These are phyloP conservation scores for Conus canariensis DNA, from an alignment of 2,888 invertebrate species.

Conservation along the genomic window DNA sequence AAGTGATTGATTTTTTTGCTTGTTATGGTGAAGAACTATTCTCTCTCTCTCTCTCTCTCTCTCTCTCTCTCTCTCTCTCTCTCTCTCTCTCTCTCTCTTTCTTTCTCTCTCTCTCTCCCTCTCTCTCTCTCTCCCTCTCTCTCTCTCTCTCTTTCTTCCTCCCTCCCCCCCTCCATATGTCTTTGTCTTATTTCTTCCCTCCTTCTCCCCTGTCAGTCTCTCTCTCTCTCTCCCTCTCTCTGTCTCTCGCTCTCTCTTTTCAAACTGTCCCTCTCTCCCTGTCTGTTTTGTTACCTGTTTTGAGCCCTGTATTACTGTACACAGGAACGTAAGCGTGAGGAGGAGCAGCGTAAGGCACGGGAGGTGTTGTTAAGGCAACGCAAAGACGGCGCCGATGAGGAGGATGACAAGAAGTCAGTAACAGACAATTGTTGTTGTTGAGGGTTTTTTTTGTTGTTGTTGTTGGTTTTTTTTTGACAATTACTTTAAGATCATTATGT, in stretches of 20 bases:
- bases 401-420: conserved; percentile 58
- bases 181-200: not conserved
- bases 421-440: not conserved
- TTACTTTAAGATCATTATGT: no score
- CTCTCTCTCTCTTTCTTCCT: not conserved
- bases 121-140: not conserved
- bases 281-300: not conserved
- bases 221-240: conserved; percentile 12
- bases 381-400: conserved; percentile 63
- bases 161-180: not conserved
- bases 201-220: not conserved
- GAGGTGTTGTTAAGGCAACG: conserved; percentile 78
- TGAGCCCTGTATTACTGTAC: not conserved
- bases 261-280: not conserved
- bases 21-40: no score
- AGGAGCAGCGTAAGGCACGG: conserved; percentile 83
- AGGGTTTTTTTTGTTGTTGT: not conserved
- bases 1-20: no score
- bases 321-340: conserved; percentile 87
- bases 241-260: not conserved
- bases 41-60: no score
- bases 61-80: no score
- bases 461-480: not conserved
- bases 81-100: no score
- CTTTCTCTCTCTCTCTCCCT: not conserved